phyloP scores from a whole-genome alignment of 1,140 invertebrate species.

The Globodera ellingtonae region DNA sequence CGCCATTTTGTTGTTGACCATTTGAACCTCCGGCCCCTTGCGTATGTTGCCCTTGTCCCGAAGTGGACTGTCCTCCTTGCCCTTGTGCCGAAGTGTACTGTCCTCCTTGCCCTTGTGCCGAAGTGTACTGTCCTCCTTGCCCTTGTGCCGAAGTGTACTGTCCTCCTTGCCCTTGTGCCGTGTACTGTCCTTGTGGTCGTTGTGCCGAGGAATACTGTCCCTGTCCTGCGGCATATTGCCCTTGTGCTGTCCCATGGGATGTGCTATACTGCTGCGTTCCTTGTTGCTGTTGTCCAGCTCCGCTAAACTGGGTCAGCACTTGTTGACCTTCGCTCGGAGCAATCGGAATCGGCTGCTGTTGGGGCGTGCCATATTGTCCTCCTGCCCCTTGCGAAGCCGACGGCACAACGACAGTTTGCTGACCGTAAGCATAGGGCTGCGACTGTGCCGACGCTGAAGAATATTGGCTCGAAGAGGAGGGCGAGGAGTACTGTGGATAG shows the following conservation, averaged over 20 bases:
- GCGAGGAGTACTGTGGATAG: slow-evolving; percentile 6
- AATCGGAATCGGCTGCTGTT: slow-evolving; percentile 13
- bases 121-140: not conserved
- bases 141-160: not conserved
- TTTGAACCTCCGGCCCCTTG: too few relatives aligned
- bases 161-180: too few relatives aligned
- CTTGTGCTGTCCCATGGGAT: not conserved
- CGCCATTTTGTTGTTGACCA: not conserved
- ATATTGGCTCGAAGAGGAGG: not conserved
- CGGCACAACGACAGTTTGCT: slow-evolving; percentile 3
- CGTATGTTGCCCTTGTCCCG: not conserved
- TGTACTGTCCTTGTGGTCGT: not conserved
- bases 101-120: not conserved
- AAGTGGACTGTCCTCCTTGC: not conserved
- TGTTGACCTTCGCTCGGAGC: slow-evolving; percentile 2
- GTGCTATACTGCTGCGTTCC: not conserved
- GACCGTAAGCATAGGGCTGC: not conserved
- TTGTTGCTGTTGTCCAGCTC: slow-evolving; percentile 15
- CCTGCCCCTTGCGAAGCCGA: slow-evolving; percentile 1
- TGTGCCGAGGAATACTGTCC: not conserved
- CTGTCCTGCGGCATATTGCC: not conserved
- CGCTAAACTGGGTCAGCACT: slow-evolving; percentile 13
- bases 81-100: not conserved
- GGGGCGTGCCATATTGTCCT: slow-evolving; percentile 15
- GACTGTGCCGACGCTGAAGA: slow-evolving; percentile 11